Conservation (phyloP, 2,888 invertebrate genomes). For the Azorinus chamasolen region DNA sequence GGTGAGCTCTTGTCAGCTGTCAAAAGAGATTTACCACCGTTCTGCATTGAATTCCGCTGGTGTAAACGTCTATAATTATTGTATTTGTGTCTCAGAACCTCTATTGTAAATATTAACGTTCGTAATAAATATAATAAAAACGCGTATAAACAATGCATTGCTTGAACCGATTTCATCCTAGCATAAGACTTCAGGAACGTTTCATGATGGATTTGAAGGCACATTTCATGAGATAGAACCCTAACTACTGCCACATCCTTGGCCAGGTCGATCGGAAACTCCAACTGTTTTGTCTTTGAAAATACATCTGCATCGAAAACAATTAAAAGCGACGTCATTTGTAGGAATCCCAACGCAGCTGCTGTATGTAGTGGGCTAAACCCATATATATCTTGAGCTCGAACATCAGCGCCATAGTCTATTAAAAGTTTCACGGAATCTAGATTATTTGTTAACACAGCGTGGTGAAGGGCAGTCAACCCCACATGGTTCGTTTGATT, state of each 20-base stretch:
- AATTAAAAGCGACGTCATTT: slow-evolving; percentile 79
- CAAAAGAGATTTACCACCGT: no score
- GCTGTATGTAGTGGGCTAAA: slow-evolving; percentile 82
- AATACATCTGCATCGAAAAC: slow-evolving; percentile 81
- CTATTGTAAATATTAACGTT: no score
- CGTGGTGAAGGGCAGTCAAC: slow-evolving; percentile 81
- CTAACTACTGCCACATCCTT: slow-evolving; percentile 77
- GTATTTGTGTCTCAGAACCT: no score
- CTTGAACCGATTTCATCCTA: no score
- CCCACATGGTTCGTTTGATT: slow-evolving; percentile 80
- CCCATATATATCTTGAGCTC: slow-evolving; percentile 79
- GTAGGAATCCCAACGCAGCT: slow-evolving; percentile 79
- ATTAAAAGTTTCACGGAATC: slow-evolving; percentile 81
- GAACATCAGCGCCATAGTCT: slow-evolving; percentile 75
- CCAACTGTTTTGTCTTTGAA: slow-evolving; percentile 73
- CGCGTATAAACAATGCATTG: no score
- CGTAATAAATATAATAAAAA: no score
- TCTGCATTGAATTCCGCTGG: no score
- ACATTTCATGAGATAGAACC: slow-evolving; percentile 77
- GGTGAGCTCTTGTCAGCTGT: no score
- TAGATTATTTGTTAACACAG: slow-evolving; percentile 81
- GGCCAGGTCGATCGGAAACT: slow-evolving; percentile 79
- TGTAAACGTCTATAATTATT: no score
- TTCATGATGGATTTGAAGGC: slow-evolving; percentile 69
- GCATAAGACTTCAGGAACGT: no score